Evolutionary conservation across 2,888 invertebrate genomes (phyloP).

Genomic region (Baccha elongata): DNA sequence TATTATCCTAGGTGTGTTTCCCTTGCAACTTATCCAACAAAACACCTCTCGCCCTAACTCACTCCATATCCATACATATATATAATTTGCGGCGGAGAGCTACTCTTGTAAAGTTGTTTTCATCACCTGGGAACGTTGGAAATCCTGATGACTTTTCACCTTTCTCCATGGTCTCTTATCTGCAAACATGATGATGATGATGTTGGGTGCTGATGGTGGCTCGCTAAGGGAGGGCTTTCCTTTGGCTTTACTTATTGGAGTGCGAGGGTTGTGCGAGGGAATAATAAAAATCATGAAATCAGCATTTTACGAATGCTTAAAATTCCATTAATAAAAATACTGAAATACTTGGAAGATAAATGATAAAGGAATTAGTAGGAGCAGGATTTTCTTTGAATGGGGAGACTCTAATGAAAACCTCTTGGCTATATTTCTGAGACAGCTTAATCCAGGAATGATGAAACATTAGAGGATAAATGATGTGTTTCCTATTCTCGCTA

Average conservation of each 20-base stretch:
- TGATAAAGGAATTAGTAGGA: slow-evolving; percentile 43
- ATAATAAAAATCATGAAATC: slow-evolving; percentile 69
- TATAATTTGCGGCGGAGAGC: neutral
- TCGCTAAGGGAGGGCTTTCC: slow-evolving; percentile 14
- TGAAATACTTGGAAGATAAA: slow-evolving; percentile 55
- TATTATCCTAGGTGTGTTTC: slow-evolving; percentile 63
- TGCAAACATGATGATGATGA: slow-evolving; percentile 21
- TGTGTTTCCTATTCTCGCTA: too few species aligned
- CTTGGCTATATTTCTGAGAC: slow-evolving; percentile 7
- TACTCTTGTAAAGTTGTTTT: slow-evolving; percentile 60
- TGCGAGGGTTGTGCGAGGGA: slow-evolving; percentile 10
- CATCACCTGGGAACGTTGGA: slow-evolving; percentile 59
- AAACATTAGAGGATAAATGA: slow-evolving; percentile 11
- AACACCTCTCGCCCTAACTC: neutral
- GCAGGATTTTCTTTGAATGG: slow-evolving; percentile 2
- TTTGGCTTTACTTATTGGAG: neutral
- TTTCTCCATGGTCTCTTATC: slow-evolving; percentile 41
- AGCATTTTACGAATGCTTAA: slow-evolving; percentile 68
- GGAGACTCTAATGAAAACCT: slow-evolving; percentile 17
- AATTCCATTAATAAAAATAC: slow-evolving; percentile 67
- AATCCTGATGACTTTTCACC: slow-evolving; percentile 72
- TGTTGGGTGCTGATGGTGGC: slow-evolving; percentile 21
- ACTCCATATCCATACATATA: neutral
- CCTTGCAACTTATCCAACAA: neutral
- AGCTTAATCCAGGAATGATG: slow-evolving; percentile 26